Evolutionary conservation across 1,140 invertebrate species (phyloP).

Genomic region (Neodiprion pinetum): DNA sequence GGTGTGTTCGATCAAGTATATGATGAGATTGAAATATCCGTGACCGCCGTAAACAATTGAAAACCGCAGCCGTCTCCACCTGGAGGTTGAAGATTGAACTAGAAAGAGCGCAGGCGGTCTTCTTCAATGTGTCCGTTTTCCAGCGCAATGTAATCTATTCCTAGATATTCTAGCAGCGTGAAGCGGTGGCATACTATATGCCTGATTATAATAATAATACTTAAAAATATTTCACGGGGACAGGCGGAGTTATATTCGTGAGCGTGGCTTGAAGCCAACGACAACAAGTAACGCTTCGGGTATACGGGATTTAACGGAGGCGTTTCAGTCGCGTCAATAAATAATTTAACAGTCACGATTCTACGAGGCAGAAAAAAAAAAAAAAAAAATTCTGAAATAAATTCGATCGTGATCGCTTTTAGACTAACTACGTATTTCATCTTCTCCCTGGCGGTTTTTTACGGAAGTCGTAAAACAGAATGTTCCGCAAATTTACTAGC

Average conservation of each 20-base stretch:
- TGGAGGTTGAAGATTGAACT: not conserved
- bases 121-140: not conserved
- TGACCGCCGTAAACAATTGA: too few relatives aligned
- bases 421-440: not conserved
- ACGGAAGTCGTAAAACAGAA: too few relatives aligned
- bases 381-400: constrained; percentile 18
- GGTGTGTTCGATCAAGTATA: too few relatives aligned
- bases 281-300: constrained; percentile 6
- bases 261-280: constrained; percentile 29
- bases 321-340: not conserved
- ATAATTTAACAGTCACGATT: constrained; percentile 22
- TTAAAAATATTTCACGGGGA: constrained; percentile 16
- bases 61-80: too few relatives aligned
- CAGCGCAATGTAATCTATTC: not conserved
- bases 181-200: constrained; percentile 21
- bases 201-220: constrained; percentile 34
- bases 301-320: constrained; percentile 1
- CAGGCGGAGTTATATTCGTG: constrained; percentile 24
- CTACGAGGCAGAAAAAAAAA: not conserved
- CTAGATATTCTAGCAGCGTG: constrained; percentile 7
- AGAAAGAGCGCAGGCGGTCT: not conserved
- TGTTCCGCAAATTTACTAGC: not conserved
- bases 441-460: not conserved
- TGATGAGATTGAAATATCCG: too few relatives aligned
- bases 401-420: constrained; percentile 7